These are phyloP conservation scores for Alviniconcha strummeri DNA, from an alignment of 2,888 invertebrate species.

Conservation along the genomic window DNA sequence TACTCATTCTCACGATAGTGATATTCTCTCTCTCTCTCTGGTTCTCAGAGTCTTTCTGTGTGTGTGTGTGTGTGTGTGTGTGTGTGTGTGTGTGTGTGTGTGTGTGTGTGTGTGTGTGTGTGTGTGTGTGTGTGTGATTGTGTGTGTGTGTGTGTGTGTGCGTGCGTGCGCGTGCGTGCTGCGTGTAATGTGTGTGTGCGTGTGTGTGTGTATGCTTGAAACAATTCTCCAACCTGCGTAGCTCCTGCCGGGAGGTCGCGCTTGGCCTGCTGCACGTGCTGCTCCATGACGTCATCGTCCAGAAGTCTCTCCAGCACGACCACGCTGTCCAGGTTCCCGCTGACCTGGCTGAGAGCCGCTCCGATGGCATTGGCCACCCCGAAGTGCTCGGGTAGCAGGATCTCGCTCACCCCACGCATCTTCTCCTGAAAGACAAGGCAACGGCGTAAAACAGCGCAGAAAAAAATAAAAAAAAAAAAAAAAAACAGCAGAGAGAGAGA, in stretches of 20 bases:
- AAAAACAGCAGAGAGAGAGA: too few relatives aligned
- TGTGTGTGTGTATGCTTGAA: background rate
- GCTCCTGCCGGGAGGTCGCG: background rate
- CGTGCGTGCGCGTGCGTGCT: too few relatives aligned
- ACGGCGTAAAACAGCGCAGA: too few relatives aligned
- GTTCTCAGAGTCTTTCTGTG: too few relatives aligned
- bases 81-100: too few relatives aligned
- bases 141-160: too few relatives aligned
- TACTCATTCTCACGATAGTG: too few relatives aligned
- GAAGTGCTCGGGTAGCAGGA: constrained; percentile 51
- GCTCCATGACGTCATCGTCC: constrained; percentile 40
- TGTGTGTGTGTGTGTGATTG: too few relatives aligned
- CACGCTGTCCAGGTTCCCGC: constrained; percentile 56
- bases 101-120: too few relatives aligned
- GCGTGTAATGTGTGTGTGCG: background rate
- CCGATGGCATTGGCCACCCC: constrained; percentile 71
- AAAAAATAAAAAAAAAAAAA: too few relatives aligned
- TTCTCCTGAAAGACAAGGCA: constrained; percentile 7
- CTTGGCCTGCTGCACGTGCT: constrained; percentile 11
- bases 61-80: too few relatives aligned
- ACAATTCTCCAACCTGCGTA: background rate
- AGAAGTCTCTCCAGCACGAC: constrained; percentile 50
- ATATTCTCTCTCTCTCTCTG: too few relatives aligned
- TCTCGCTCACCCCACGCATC: constrained; percentile 49
- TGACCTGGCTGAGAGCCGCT: constrained; percentile 68